phyloP scores from a whole-genome alignment of 2,113 vertebrate species.

The Spea bombifrons region DNA sequence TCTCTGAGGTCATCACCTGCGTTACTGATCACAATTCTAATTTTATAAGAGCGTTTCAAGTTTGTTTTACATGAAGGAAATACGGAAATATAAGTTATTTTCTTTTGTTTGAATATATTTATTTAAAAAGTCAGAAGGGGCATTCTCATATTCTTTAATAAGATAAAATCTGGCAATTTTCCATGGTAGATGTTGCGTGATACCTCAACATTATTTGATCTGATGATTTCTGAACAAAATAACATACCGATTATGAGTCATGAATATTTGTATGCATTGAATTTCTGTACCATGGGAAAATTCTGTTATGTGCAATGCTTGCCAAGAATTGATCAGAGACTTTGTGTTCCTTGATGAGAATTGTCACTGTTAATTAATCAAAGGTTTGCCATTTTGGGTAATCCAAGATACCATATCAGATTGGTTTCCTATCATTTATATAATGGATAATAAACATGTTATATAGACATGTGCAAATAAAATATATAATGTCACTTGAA shows the following conservation, averaged over 20 bases:
- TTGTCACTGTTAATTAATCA: slow-evolving; percentile 29
- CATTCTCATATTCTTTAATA: not conserved
- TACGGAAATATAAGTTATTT: not conserved
- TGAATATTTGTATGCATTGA: slow-evolving; percentile 5
- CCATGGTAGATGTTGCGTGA: slow-evolving; percentile 34
- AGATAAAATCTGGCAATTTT: slow-evolving; percentile 19
- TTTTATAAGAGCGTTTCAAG: too few species aligned
- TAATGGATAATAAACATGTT: not conserved
- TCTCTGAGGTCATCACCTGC: too few species aligned
- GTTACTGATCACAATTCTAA: too few species aligned
- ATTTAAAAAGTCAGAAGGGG: too few species aligned
- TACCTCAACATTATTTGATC: slow-evolving; percentile 18
- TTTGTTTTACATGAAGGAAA: not conserved
- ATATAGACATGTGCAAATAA: not conserved
- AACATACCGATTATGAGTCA: slow-evolving; percentile 28
- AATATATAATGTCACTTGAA: not conserved
- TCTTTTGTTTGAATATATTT: too few species aligned
- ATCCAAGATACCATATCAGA: slow-evolving; percentile 36
- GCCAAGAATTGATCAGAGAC: slow-evolving; percentile 29
- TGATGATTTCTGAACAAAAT: slow-evolving; percentile 31
- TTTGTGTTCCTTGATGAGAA: slow-evolving; percentile 31
- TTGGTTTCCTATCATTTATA: slow-evolving; percentile 8
- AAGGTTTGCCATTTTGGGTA: slow-evolving; percentile 14
- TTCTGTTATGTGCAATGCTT: slow-evolving; percentile 1
- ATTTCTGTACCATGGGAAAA: slow-evolving; percentile 26